Conservation (phyloP, 2,797 vertebrate species). For the Lutra lutra region DNA sequence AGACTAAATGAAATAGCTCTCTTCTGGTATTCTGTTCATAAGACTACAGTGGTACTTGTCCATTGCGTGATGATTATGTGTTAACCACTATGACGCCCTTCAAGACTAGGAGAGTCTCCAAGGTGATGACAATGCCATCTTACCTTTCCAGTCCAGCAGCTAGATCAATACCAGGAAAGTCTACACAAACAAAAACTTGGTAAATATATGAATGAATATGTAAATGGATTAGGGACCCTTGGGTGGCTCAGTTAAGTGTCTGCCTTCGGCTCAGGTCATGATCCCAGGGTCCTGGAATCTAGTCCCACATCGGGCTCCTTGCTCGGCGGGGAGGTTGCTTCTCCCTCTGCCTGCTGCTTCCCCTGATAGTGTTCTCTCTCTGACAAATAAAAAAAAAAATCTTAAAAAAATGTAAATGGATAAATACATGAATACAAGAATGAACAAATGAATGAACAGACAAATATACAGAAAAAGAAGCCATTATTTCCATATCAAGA, state of each 20-base stretch:
- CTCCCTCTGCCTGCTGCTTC: no score
- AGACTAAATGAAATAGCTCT: not conserved
- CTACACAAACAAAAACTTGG: not conserved
- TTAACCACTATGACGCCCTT: not conserved
- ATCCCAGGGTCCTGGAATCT: no score
- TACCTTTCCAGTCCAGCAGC: not conserved
- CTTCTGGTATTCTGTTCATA: not conserved
- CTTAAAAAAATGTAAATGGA: not conserved
- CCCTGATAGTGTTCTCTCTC: no score
- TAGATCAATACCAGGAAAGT: not conserved
- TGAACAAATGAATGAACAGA: not conserved
- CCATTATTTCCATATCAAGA: not conserved
- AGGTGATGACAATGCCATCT: not conserved
- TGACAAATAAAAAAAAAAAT: no score
- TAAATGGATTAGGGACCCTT: not conserved
- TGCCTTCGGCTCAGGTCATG: no score
- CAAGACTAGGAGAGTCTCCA: not conserved
- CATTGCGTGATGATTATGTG: not conserved
- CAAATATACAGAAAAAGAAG: not conserved
- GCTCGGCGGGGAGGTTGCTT: no score
- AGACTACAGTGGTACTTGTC: not conserved
- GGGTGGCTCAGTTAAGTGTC: no score
- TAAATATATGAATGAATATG: not conserved
- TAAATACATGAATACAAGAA: not conserved
- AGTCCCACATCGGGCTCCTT: no score